A percentile compares a stretch with the other conserved stretches of the same genome.
Evolutionary conservation across 2,888 invertebrate species (phyloP).

Genomic region (Drosophila recens): DNA sequence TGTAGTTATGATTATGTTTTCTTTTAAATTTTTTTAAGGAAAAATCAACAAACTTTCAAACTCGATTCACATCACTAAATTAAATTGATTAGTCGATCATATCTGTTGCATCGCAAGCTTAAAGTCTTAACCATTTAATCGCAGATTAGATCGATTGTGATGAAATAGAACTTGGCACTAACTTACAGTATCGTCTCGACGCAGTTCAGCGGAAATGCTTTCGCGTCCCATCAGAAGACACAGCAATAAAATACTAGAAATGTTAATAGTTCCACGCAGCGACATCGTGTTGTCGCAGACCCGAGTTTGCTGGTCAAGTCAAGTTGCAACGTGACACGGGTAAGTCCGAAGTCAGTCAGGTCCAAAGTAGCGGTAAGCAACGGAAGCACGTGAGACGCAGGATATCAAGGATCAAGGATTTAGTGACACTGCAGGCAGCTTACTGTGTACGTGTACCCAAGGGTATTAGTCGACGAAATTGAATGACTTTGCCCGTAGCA

Average conservation of each 20-base stretch:
- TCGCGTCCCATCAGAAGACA: constrained; percentile 43
- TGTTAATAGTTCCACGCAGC: constrained; percentile 64
- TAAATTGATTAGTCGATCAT: not conserved
- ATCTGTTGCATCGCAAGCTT: not conserved
- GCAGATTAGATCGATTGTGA: constrained; percentile 3
- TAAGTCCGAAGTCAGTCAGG: constrained; percentile 19
- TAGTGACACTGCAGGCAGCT: constrained; percentile 53
- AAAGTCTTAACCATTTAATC: constrained; percentile 1
- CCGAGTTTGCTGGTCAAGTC: constrained; percentile 38
- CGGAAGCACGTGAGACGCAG: constrained; percentile 67
- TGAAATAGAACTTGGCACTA: constrained; percentile 17
- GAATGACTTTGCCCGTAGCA: constrained; percentile 60
- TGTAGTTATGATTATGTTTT: no score
- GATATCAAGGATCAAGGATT: constrained; percentile 67
- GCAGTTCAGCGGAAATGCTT: constrained; percentile 55
- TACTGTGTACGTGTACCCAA: constrained; percentile 42
- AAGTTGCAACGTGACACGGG: constrained; percentile 61
- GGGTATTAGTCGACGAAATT: constrained; percentile 63
- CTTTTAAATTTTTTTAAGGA: no score
- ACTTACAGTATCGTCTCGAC: constrained; percentile 79
- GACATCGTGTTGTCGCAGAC: constrained; percentile 51
- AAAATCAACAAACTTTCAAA: no score
- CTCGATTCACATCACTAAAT: no score
- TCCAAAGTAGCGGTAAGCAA: constrained; percentile 48
- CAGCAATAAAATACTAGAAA: constrained; percentile 50